These are phyloP conservation scores for Coregonus sp. DNA, from an alignment of 2,797 vertebrate genomes.

Conservation along the genomic window DNA sequence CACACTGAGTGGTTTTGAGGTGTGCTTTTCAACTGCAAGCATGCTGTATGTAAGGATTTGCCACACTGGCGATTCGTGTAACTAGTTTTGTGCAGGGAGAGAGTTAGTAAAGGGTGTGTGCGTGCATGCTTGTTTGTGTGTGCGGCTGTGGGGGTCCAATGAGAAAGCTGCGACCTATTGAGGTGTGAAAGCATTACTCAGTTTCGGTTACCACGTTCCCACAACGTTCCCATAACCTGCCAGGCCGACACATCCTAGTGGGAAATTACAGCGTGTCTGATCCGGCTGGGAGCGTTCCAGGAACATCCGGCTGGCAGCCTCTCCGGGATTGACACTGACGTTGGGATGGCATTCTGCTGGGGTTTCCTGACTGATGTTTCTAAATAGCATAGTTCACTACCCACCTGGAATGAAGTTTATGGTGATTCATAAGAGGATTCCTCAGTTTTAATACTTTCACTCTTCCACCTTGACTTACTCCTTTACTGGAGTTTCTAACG, in stretches of 20 bases:
- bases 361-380: neutral
- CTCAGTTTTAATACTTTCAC: neutral
- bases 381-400: neutral
- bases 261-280: slow-evolving; percentile 50
- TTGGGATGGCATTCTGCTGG: neutral
- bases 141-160: slow-evolving; percentile 6
- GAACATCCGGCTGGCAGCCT: slow-evolving; percentile 27
- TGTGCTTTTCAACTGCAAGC: too few relatives aligned
- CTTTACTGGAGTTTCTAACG: neutral
- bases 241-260: slow-evolving; percentile 29
- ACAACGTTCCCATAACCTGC: slow-evolving; percentile 45
- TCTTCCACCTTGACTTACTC: neutral
- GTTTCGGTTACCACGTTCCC: slow-evolving; percentile 50
- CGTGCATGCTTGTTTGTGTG: neutral
- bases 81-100: too few relatives aligned
- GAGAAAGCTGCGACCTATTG: slow-evolving; percentile 33
- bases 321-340: too few relatives aligned
- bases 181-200: slow-evolving; percentile 39
- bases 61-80: too few relatives aligned
- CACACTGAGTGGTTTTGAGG: too few relatives aligned
- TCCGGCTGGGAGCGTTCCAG: slow-evolving; percentile 38
- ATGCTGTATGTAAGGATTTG: too few relatives aligned
- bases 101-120: too few relatives aligned
- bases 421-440: neutral
- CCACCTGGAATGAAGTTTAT: neutral